phyloP scores from a whole-genome alignment of 2,888 invertebrate genomes.

The Osmoderma eremita region DNA sequence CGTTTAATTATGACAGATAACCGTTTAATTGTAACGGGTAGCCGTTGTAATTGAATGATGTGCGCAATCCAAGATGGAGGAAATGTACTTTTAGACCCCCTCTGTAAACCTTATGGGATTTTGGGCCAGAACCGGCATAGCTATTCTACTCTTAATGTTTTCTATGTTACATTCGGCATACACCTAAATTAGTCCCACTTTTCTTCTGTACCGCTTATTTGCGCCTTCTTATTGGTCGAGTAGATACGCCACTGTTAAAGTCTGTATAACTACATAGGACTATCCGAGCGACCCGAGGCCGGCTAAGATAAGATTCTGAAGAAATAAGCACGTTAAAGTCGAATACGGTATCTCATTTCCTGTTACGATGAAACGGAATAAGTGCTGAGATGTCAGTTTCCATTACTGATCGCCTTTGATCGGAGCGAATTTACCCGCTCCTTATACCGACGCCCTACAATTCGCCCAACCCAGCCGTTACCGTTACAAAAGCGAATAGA shows the following conservation, averaged over 20 bases:
- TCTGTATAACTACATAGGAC: too few relatives aligned
- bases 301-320: neutral
- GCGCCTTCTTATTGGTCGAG: neutral
- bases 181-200: too few relatives aligned
- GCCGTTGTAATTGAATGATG: too few relatives aligned
- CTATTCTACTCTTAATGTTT: too few relatives aligned
- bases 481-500: slow-evolving; percentile 34
- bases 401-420: slow-evolving; percentile 54
- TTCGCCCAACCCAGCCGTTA: slow-evolving; percentile 4
- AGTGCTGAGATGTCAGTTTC: slow-evolving; percentile 54
- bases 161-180: too few relatives aligned
- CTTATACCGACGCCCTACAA: slow-evolving; percentile 19
- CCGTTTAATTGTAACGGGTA: too few relatives aligned
- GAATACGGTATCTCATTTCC: slow-evolving; percentile 44
- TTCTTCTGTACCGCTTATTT: too few relatives aligned
- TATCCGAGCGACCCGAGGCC: slow-evolving; percentile 1
- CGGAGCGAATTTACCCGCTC: slow-evolving; percentile 40
- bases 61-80: too few relatives aligned
- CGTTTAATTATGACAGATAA: too few relatives aligned
- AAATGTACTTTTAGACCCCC: too few relatives aligned
- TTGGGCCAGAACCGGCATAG: too few relatives aligned
- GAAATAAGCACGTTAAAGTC: slow-evolving; percentile 36
- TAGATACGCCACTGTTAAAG: neutral
- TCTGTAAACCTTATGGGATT: too few relatives aligned
- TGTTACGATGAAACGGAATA: slow-evolving; percentile 47